Evolutionary conservation across 2,888 invertebrate genomes (phyloP).

Genomic region (Drosophila acutilabella): DNA sequence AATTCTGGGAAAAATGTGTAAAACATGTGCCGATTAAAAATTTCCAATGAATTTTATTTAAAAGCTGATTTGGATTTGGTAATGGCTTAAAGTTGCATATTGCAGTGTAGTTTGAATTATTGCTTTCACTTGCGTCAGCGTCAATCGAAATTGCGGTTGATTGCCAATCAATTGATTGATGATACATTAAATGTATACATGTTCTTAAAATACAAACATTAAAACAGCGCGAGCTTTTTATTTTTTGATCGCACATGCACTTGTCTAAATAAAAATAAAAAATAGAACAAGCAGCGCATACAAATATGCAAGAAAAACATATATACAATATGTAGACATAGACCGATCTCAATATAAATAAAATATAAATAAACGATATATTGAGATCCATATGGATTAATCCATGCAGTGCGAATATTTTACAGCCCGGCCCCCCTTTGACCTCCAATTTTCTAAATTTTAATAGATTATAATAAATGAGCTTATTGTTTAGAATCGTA

Average conservation of each 20-base stretch:
- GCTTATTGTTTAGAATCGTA: constrained; percentile 15
- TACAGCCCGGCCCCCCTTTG: background rate
- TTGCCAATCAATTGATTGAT: constrained; percentile 15
- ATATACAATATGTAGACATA: background rate
- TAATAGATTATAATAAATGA: constrained; percentile 18
- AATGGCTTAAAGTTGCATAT: background rate
- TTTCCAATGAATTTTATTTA: background rate
- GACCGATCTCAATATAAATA: constrained; percentile 20
- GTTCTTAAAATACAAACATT: constrained; percentile 10
- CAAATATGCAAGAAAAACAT: constrained; percentile 47
- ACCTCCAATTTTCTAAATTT: constrained; percentile 3
- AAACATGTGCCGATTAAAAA: constrained; percentile 3
- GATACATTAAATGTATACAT: constrained; percentile 8
- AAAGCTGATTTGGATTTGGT: background rate
- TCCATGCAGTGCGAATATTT: background rate
- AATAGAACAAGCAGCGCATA: constrained; percentile 52
- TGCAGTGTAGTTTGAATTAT: background rate
- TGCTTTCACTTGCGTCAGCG: background rate
- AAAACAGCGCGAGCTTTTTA: background rate
- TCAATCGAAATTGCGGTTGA: constrained; percentile 8
- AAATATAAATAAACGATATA: background rate
- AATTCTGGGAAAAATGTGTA: background rate
- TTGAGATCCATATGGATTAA: constrained; percentile 1
- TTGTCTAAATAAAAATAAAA: constrained; percentile 75
- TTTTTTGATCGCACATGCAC: constrained; percentile 53